Percentiles rank a stretch among this genome's conserved stretches.
Evolutionary conservation across 2,797 vertebrate species (phyloP).

Genomic region (Pseudomugil tenellus): DNA sequence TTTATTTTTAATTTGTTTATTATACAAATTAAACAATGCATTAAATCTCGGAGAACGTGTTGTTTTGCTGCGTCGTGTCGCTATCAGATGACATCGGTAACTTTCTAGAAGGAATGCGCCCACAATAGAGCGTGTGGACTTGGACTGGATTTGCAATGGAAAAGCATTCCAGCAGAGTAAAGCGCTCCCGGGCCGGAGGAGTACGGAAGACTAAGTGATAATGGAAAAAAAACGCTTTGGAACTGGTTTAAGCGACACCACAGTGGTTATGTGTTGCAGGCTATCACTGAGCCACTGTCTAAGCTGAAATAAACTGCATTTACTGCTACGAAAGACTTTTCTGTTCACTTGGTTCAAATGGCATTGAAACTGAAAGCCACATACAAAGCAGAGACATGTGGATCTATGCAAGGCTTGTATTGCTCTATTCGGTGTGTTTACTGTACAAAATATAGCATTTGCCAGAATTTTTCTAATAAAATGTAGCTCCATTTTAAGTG

Average conservation of each 20-base stretch:
- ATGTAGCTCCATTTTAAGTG: not conserved
- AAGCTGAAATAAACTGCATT: not conserved
- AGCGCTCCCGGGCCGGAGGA: too few relatives aligned
- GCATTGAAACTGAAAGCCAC: constrained; percentile 1
- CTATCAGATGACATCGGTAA: too few relatives aligned
- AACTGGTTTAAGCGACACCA: not conserved
- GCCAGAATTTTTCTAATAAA: not conserved
- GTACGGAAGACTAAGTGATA: too few relatives aligned
- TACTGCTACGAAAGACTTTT: not conserved
- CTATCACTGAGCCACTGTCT: not conserved
- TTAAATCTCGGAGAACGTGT: too few relatives aligned
- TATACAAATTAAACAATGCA: too few relatives aligned
- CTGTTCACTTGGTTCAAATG: not conserved
- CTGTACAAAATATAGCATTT: not conserved
- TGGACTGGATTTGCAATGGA: too few relatives aligned
- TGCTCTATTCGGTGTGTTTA: not conserved
- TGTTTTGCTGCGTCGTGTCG: too few relatives aligned
- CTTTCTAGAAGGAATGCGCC: too few relatives aligned
- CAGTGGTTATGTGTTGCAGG: not conserved
- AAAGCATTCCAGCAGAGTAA: too few relatives aligned
- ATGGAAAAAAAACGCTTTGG: too few relatives aligned
- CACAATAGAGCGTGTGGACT: too few relatives aligned
- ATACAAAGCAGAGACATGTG: not conserved
- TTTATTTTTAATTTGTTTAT: too few relatives aligned
- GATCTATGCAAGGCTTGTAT: constrained; percentile 1